Conservation (phyloP, 2,797 vertebrate genomes). For the Columba guinea region DNA sequence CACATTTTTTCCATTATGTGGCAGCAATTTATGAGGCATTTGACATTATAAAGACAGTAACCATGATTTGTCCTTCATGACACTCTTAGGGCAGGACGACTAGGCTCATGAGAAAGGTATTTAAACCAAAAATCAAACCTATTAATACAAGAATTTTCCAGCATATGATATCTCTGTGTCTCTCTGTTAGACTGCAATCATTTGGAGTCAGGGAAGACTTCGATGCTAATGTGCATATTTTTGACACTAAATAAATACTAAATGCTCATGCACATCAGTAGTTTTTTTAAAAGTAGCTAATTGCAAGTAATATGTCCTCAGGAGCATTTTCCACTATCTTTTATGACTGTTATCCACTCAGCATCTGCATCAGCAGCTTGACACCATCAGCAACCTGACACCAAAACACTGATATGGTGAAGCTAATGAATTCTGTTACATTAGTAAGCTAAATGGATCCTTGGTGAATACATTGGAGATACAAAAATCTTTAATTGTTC, state of each 20-base stretch:
- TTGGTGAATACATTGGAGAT: neutral
- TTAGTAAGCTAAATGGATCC: neutral
- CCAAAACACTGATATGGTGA: neutral
- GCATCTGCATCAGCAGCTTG: neutral
- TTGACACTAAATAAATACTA: neutral
- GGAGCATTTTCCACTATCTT: neutral
- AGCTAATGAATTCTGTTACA: neutral
- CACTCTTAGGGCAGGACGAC: neutral
- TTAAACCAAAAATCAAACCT: neutral
- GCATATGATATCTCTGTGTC: neutral
- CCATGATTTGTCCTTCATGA: neutral
- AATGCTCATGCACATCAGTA: neutral
- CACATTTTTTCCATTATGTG: neutral
- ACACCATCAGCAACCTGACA: neutral
- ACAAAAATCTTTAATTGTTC: neutral
- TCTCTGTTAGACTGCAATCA: neutral
- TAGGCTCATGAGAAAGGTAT: neutral
- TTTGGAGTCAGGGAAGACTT: neutral
- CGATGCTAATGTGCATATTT: neutral
- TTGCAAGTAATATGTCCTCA: neutral
- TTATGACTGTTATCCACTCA: neutral
- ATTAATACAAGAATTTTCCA: neutral
- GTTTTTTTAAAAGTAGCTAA: neutral
- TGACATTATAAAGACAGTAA: conserved; percentile 24
- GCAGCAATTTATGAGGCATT: neutral